phyloP scores from a whole-genome alignment of 2,113 vertebrate species.

The Bufo bufo region DNA sequence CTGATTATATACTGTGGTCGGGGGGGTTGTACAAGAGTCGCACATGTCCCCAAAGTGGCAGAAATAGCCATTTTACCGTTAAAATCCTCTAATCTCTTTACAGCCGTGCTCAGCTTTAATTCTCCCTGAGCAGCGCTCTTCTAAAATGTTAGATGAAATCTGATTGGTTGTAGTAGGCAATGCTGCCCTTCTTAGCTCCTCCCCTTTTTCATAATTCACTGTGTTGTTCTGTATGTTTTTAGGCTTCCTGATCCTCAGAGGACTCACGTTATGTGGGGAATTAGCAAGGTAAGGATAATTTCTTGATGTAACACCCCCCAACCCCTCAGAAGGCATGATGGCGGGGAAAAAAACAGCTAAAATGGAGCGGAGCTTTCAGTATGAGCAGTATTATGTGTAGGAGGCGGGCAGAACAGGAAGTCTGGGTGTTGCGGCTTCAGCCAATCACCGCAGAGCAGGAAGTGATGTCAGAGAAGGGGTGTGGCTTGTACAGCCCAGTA shows the following conservation, averaged over 20 bases:
- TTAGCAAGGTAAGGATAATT: constrained; percentile 83
- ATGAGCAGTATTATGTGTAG: too few species aligned
- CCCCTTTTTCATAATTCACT: neutral
- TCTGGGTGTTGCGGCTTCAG: neutral
- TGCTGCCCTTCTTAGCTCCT: too few species aligned
- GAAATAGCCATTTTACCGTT: too few species aligned
- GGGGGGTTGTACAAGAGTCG: neutral
- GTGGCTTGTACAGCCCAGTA: too few species aligned
- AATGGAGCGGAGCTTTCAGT: too few species aligned
- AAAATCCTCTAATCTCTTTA: too few species aligned
- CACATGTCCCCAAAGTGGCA: neutral
- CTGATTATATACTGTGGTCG: neutral
- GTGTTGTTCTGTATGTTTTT: constrained; percentile 57
- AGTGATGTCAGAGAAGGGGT: neutral
- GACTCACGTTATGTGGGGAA: constrained; percentile 93
- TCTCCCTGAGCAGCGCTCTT: neutral
- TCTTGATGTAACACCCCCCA: neutral
- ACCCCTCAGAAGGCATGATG: too few species aligned
- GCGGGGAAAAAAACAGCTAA: too few species aligned
- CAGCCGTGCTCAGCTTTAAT: neutral
- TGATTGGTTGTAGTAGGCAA: too few species aligned
- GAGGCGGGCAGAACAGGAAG: neutral
- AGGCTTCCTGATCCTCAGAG: constrained; percentile 94
- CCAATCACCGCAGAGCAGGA: neutral
- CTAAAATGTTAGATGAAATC: too few species aligned